Evolutionary conservation across 1,140 invertebrate genomes (phyloP), one percentile per base, ranked within the genome.

Genomic region (Trissolcus basalis): DNA sequence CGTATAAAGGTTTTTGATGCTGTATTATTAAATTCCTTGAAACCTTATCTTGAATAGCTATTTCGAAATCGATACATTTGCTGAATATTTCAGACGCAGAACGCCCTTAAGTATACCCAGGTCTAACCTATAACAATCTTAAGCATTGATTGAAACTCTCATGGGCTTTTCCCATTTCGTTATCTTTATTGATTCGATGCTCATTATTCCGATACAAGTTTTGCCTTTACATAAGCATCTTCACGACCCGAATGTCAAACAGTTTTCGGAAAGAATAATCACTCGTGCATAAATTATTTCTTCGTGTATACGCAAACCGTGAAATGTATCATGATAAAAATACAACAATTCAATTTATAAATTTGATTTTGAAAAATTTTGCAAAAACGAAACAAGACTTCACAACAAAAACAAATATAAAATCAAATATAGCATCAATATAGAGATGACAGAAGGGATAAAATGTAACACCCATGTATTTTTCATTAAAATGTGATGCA

Each of bases 21-120:
- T 81, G 81, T 85, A 87, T 88, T 88, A 88, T 88, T 88, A 88
- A 88, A 88, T 88, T 88, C 87, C 86, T 87, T 80, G 78, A 84
- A 83, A 85, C 79, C 84, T 83, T 79, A 84, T 86, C 83, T 81
- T 78, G 79, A 87, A 86, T 88, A 87, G 82, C 84, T 87, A 84
- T 81, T 85, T 68, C 73, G 56, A 47, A 86, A 88, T 88, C 86
- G 86, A 88, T 88, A 86, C 86, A 88, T 87, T 87, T 85, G 75
- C 81, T 86, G 85, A 88, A 88, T 88, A 88, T 87, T 85, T 87
- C 79, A 85, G 83, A 80, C 75, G 77, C 75, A 73, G 79, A 79
- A 77, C 78, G 73, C 72, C 75, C 77, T 77, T 71, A 75, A 71
- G 63, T 68, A 72, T 55, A 65, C 41, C 50, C 50, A 55, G 53